Percentiles rank a stretch among this genome's conserved stretches.
phyloP scores from a whole-genome alignment of 2,888 invertebrate genomes.

The Auanema sp. region DNA sequence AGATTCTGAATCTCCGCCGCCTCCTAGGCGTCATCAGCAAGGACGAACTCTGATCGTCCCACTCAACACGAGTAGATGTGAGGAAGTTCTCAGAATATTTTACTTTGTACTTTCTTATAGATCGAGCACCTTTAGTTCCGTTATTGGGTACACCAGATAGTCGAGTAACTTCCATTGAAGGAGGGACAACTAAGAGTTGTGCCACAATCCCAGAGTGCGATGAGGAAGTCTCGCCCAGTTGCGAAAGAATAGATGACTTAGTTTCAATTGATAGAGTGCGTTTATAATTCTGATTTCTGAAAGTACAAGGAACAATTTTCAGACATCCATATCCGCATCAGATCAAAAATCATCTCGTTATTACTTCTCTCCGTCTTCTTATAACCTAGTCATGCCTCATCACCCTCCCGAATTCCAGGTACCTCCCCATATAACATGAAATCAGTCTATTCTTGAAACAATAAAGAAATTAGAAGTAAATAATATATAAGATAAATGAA shows the following conservation, averaged over 20 bases:
- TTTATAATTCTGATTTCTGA: not conserved
- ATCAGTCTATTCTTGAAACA: no score
- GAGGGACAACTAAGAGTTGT: slow-evolving; percentile 58
- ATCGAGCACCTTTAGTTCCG: slow-evolving; percentile 40
- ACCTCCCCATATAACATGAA: no score
- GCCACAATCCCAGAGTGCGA: slow-evolving; percentile 60
- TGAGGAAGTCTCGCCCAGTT: slow-evolving; percentile 32
- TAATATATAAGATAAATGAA: not conserved
- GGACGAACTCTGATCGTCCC: slow-evolving; percentile 56
- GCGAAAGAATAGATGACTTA: slow-evolving; percentile 43
- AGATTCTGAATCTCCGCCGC: slow-evolving; percentile 18
- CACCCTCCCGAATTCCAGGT: slow-evolving; percentile 48
- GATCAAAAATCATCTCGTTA: slow-evolving; percentile 31
- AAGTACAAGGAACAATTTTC: not conserved
- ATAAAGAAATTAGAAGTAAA: slow-evolving; percentile 5
- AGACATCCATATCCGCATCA: slow-evolving; percentile 41
- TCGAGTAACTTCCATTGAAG: slow-evolving; percentile 56
- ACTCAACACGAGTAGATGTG: slow-evolving; percentile 43
- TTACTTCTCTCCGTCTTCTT: slow-evolving; percentile 29
- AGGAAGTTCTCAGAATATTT: slow-evolving; percentile 13
- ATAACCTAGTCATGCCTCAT: slow-evolving; percentile 39
- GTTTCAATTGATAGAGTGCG: slow-evolving; percentile 56
- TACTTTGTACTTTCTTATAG: slow-evolving; percentile 23
- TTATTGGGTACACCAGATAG: slow-evolving; percentile 56
- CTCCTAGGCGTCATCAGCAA: slow-evolving; percentile 6